Percentiles rank a stretch among this genome's conserved stretches.
phyloP scores from a whole-genome alignment of 2,888 invertebrate species.

The Nephrocerus scutellatus region DNA sequence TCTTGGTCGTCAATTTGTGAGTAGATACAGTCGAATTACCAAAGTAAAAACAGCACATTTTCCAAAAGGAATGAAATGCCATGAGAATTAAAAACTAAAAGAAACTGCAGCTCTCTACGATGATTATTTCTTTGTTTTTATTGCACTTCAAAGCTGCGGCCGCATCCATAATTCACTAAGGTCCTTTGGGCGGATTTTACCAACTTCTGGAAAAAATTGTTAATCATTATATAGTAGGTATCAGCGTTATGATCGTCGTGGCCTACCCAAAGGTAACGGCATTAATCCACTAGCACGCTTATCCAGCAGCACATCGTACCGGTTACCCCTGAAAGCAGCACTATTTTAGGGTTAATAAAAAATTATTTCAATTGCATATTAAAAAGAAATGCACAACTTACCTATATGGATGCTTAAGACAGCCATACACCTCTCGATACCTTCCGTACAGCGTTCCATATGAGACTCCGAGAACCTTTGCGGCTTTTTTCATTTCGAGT shows the following conservation, averaged over 20 bases:
- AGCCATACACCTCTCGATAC: slow-evolving; percentile 82
- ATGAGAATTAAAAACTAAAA: no score
- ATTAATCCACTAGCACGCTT: neutral
- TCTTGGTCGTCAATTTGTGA: no score
- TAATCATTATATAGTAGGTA: no score
- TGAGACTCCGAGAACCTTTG: slow-evolving; percentile 81
- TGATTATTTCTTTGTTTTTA: no score
- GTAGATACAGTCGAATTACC: no score
- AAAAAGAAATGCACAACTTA: slow-evolving; percentile 36
- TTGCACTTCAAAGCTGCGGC: slow-evolving; percentile 42
- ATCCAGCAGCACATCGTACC: neutral
- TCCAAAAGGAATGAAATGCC: no score
- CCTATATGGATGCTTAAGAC: slow-evolving; percentile 82
- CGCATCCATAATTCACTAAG: slow-evolving; percentile 39
- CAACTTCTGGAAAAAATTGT: slow-evolving; percentile 33
- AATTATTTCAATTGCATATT: neutral
- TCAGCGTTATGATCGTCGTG: no score
- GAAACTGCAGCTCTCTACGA: no score
- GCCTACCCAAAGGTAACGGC: no score
- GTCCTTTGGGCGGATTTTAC: slow-evolving; percentile 39
- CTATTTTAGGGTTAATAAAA: neutral
- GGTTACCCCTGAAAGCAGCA: neutral
- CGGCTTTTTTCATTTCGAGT: slow-evolving; percentile 88
- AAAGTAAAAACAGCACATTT: no score
- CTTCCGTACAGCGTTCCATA: slow-evolving; percentile 86